These are phyloP conservation scores for Dunckerocampus dactyliophorus DNA, from an alignment of 2,113 vertebrate genomes.

Conservation along the genomic window DNA sequence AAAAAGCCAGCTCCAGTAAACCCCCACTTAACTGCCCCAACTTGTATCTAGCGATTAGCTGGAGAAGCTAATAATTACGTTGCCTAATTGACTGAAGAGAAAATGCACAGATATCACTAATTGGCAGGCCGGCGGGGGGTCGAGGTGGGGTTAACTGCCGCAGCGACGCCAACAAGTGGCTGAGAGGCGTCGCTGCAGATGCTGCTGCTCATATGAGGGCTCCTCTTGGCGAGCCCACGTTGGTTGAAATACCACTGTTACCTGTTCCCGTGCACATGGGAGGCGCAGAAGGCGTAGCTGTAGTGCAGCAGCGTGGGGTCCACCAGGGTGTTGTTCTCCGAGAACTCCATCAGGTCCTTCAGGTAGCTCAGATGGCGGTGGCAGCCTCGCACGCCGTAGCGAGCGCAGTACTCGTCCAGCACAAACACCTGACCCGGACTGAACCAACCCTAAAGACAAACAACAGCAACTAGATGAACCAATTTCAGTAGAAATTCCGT, in stretches of 20 bases:
- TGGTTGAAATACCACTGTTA: slow-evolving; percentile 49
- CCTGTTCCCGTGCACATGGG: slow-evolving; percentile 98
- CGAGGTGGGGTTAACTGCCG: slow-evolving; percentile 28
- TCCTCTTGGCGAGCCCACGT: background rate
- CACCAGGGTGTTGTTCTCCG: slow-evolving; percentile 84
- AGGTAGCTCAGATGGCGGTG: slow-evolving; percentile 95
- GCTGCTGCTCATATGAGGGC: slow-evolving; percentile 26
- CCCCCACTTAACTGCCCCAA: slow-evolving; percentile 7
- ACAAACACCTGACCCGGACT: slow-evolving; percentile 97
- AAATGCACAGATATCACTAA: slow-evolving; percentile 61
- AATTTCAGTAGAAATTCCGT: no score
- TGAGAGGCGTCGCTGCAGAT: slow-evolving; percentile 14
- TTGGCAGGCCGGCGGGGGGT: slow-evolving; percentile 46
- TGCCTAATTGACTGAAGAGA: slow-evolving; percentile 68
- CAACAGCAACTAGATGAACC: background rate
- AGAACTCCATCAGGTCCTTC: slow-evolving; percentile 87
- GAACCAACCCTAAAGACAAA: slow-evolving; percentile 88
- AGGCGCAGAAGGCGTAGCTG: slow-evolving; percentile 98
- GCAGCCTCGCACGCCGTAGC: slow-evolving; percentile 91
- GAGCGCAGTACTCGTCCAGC: slow-evolving; percentile 94
- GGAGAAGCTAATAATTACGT: slow-evolving; percentile 65
- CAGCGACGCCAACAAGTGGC: slow-evolving; percentile 46
- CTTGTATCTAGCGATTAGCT: slow-evolving; percentile 61
- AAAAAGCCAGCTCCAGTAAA: slow-evolving; percentile 67
- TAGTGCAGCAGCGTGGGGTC: slow-evolving; percentile 98